phyloP scores from a whole-genome alignment of 1,140 invertebrate species.

The Drosophila tropicalis region DNA sequence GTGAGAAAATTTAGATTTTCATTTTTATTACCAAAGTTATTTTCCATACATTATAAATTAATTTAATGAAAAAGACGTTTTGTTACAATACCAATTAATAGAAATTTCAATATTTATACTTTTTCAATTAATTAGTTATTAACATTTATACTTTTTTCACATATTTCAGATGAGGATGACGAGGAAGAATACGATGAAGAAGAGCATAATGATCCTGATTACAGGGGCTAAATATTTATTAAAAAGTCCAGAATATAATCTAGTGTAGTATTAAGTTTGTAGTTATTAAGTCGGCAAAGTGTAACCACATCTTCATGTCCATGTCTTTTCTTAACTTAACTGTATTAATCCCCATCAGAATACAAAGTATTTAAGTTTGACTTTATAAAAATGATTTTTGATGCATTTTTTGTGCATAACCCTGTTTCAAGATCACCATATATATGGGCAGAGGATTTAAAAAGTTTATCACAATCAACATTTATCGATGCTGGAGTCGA shows the following conservation, averaged over 20 bases:
- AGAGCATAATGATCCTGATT: constrained; percentile 84
- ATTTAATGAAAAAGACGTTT: no score
- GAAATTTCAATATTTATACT: no score
- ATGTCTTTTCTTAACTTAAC: constrained; percentile 20
- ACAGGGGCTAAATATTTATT: constrained; percentile 48
- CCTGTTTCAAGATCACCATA: constrained; percentile 39
- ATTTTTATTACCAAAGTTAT: no score
- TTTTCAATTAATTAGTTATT: neutral
- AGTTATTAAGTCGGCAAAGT: constrained; percentile 36
- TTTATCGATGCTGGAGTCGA: constrained; percentile 49
- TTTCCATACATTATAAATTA: no score
- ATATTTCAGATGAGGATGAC: constrained; percentile 86
- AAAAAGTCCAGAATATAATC: constrained; percentile 1
- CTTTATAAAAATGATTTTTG: constrained; percentile 60
- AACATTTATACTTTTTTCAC: constrained; percentile 18
- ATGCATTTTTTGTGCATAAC: constrained; percentile 39
- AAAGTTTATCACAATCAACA: constrained; percentile 33
- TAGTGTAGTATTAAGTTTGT: neutral
- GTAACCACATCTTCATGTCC: constrained; percentile 15
- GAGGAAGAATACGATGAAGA: constrained; percentile 86
- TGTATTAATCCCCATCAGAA: neutral
- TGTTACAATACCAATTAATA: no score
- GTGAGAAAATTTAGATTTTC: no score
- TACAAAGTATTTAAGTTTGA: constrained; percentile 36
- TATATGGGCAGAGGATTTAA: constrained; percentile 39